Percentiles rank a stretch among this genome's conserved stretches.
Evolutionary conservation across 2,888 invertebrate species (phyloP).

Genomic region (Siphlonurus alternatus): DNA sequence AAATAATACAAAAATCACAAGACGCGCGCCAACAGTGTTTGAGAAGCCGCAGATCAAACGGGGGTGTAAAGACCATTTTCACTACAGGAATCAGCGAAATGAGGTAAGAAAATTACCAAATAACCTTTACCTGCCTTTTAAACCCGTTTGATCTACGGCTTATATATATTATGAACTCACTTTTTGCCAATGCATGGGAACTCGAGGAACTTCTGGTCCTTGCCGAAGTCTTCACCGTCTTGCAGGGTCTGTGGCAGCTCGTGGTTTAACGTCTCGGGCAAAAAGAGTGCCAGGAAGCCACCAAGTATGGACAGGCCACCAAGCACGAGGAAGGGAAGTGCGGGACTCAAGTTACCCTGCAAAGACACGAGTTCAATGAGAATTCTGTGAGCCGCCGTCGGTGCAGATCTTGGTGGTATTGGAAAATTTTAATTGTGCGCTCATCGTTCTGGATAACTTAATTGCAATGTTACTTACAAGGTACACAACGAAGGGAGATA

Average conservation of each 20-base stretch:
- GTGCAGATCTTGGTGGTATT: no score
- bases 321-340: constrained; percentile 59
- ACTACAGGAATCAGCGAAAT: no score
- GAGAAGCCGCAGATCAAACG: no score
- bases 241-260: constrained; percentile 72
- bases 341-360: constrained; percentile 49
- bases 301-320: constrained; percentile 59
- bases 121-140: no score
- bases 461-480: constrained; percentile 33
- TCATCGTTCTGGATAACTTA: not conserved
- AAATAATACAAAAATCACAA: no score
- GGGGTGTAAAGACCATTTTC: no score
- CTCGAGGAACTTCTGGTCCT: constrained; percentile 63
- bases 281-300: constrained; percentile 55
- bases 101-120: no score
- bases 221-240: constrained; percentile 75
- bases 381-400: no score
- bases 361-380: no score
- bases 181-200: constrained; percentile 52
- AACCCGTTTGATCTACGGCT: no score
- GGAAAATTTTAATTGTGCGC: not conserved
- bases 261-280: constrained; percentile 73
- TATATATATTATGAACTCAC: constrained; percentile 24
- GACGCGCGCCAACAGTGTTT: no score
- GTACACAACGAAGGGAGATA: constrained; percentile 73